Evolutionary conservation across 2,113 vertebrate genomes (phyloP), one percentile per base, ranked within the genome.

Genomic region (Oreochromis aureus): DNA sequence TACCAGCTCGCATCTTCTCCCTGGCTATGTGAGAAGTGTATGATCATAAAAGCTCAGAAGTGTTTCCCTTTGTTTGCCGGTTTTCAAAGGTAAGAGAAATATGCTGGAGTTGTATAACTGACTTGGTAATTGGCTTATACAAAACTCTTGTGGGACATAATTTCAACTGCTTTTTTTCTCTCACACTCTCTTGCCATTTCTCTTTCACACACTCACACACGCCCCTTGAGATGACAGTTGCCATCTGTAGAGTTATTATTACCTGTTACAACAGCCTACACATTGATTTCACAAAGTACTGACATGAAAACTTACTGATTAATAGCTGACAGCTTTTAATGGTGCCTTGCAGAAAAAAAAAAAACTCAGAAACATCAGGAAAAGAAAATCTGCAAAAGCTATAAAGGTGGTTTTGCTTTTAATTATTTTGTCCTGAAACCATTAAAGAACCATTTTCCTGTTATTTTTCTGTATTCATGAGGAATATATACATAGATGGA

Each of bases 231-330:
- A 87, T 88, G 91, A 87, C 87, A 88, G 92, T 90, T 92, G 16
- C 88, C 83, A 90, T 92, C 81, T 92, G 91, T 89, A 89, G 48
- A 87, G 93, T 89, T 93, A 91, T 94, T 94, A 91, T 90, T 92
- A 91, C 80, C 58, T 89, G 89, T 92, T 85, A 80, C 76, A 87
- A 85, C 87, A 85, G 84, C 87, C 86, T 83, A 73, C 90, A 93
- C 76, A 15, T 63, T 83, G 69, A 83, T 92, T 87, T 90, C 73
- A 81, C 54, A 85, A 90, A 89, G 81, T 55, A 79, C 87, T 79
- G 86, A 89, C 87, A 83, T 12, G 66, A 82, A 78, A 91, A 89
- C 54, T 59, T 55, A 81, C 79, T 87, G 85, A 73, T 10, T 13
- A 88, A 51, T 18, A 81, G 56, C 46, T 86, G 69, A 90, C 10